Evolutionary conservation across 2,113 vertebrate genomes (phyloP).

Genomic region (Ibidorhyncha struthersii): DNA sequence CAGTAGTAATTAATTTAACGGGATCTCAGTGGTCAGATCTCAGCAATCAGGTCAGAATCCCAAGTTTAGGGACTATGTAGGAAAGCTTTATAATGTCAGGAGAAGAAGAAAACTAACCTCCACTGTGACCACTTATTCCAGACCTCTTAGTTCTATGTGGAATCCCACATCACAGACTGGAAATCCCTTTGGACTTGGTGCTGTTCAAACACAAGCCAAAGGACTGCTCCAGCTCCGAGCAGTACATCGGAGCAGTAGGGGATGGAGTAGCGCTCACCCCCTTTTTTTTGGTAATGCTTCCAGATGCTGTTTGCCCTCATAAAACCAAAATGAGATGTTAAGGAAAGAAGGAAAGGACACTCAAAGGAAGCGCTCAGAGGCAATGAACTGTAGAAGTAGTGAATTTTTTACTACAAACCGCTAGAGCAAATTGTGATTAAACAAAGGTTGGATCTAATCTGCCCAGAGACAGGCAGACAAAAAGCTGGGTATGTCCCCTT

Average conservation of each 20-base stretch:
- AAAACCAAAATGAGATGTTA: background rate
- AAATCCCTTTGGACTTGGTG: background rate
- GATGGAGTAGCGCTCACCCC: background rate
- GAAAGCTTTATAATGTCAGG: background rate
- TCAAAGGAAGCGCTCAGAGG: background rate
- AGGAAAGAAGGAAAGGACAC: background rate
- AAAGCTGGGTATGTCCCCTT: background rate
- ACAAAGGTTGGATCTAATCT: background rate
- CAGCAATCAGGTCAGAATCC: background rate
- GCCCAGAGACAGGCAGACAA: background rate
- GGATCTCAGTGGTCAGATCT: background rate
- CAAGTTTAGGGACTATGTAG: background rate
- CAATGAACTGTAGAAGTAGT: background rate
- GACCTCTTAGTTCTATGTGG: background rate
- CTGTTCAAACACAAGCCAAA: background rate
- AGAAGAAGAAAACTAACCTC: background rate
- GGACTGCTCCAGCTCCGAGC: background rate
- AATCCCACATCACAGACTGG: rapidly evolving
- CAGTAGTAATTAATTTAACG: background rate
- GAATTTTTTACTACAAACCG: background rate
- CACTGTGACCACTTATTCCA: background rate
- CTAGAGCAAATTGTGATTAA: background rate
- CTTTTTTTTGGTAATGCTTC: background rate
- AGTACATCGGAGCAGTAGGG: background rate
- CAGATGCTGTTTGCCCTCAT: background rate